Base-by-base conservation (phyloP, 2,888 invertebrate species). In the Ischnura elegans region DNA sequence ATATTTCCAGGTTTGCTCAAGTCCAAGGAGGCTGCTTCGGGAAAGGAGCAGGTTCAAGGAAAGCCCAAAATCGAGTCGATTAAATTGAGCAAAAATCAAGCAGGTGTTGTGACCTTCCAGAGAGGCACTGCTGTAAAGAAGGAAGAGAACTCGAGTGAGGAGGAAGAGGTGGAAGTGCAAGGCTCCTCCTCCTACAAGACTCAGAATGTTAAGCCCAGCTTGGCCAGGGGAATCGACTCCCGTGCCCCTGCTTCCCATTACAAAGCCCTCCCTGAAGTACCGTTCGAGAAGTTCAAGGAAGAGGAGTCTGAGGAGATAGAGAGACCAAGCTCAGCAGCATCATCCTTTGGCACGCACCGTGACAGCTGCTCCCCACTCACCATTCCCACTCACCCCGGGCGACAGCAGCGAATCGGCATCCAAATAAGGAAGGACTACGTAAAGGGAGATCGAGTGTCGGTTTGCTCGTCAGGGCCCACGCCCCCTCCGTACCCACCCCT, bases 351-450 rank as follows among this genome's bases (percentile, higher is more conserved):
- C 21, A 61, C 90, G 4, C 61, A 43, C 13, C 90, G 43, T 29
- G 90, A 61, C 29, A 90, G 61, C n/a, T n/a, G n/a, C 43, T 90
- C 90, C 2, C 90, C 90, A n/a, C 61, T 90, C n/a, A 90, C 90
- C 10, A 55, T 90, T 43, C 42, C 90, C 61, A 90, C 43, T 6
- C 90, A 90, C 5, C 25, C 90, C 13, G 90, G 90, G 43, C 61
- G 36, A 43, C 90, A 90, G n/a, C 90, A 90, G 43, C 61, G 94
- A 84, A 95, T 95, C 46, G 94, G 95, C 94, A 94, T 95, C 86
- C 94, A 95, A 94, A 95, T 95, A 94, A 93, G 94, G 93, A 94
- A 94, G 87, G 94, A 94, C 94, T 94, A 94, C 94, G 94, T 94
- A 86, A 94, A 95, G 90, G 94, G 86, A 66, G 94, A 93, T 76